A percentile compares a stretch with the other conserved stretches of the same genome.
Conservation (phyloP, 2,113 vertebrate genomes). For the Pionites leucogaster region DNA sequence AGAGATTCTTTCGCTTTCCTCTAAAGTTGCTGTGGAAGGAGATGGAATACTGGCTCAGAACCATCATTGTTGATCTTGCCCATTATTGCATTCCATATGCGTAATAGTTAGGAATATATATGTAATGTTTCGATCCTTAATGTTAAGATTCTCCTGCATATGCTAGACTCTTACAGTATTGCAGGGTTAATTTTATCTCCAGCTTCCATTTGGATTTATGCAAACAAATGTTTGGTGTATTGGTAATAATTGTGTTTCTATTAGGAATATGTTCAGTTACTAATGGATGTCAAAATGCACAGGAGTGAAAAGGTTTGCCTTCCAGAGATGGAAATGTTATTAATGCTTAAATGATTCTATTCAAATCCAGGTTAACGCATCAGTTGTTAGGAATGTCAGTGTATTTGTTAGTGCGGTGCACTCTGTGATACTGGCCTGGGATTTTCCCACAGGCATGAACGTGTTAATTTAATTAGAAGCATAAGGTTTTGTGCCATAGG, state of each 20-base stretch:
- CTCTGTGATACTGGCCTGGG: background rate
- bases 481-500: background rate
- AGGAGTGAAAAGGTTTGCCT: conserved; percentile 5
- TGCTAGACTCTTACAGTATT: background rate
- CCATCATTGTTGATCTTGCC: fast-evolving
- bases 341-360: conserved; percentile 56
- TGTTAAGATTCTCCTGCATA: background rate
- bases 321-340: conserved; percentile 46
- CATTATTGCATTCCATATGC: background rate
- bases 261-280: background rate
- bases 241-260: background rate
- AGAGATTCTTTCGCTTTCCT: background rate
- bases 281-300: background rate
- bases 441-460: conserved; percentile 50
- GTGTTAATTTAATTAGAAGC: conserved; percentile 19
- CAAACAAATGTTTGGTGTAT: background rate
- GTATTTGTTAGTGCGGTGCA: background rate
- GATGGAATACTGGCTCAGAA: background rate
- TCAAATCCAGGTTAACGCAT: conserved; percentile 31
- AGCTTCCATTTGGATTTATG: background rate
- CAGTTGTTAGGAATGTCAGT: conserved; percentile 31
- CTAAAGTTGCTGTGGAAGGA: background rate
- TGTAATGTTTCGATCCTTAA: background rate
- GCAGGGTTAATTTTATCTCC: background rate
- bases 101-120: background rate